These are phyloP conservation scores for Pecten maximus DNA, from an alignment of 2,888 invertebrate species.

Conservation along the genomic window DNA sequence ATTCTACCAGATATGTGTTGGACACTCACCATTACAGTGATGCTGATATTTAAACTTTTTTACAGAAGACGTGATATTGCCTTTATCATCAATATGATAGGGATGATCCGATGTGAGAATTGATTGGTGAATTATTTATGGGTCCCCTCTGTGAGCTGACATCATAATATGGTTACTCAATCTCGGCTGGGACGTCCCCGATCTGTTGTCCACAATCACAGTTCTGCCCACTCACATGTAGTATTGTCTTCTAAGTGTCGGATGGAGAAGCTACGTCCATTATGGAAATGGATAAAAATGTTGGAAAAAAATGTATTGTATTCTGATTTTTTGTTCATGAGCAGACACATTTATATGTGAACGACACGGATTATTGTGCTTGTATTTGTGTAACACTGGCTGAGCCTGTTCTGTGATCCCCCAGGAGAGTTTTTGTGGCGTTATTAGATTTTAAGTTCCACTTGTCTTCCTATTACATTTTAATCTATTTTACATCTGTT, in stretches of 20 bases:
- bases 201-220: neutral
- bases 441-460: neutral
- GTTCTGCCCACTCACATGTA: neutral
- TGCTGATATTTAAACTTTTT: slow-evolving; percentile 8
- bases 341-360: neutral
- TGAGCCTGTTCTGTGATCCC: neutral
- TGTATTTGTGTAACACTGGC: neutral
- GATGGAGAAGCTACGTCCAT: neutral
- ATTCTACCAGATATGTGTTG: neutral
- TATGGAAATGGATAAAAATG: neutral
- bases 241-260: neutral
- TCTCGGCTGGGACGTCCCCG: neutral
- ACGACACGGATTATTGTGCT: neutral
- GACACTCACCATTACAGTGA: neutral
- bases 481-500: neutral
- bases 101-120: slow-evolving; percentile 11
- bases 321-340: neutral
- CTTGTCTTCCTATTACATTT: neutral
- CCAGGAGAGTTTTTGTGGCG: neutral
- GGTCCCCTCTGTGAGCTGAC: neutral
- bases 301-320: neutral
- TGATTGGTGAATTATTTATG: slow-evolving; percentile 8
- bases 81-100: slow-evolving; percentile 23
- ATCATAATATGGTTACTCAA: neutral
- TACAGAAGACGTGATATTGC: slow-evolving; percentile 1